phyloP scores from a whole-genome alignment of 2,797 vertebrate genomes.

The Neosilurus mollespiculum region DNA sequence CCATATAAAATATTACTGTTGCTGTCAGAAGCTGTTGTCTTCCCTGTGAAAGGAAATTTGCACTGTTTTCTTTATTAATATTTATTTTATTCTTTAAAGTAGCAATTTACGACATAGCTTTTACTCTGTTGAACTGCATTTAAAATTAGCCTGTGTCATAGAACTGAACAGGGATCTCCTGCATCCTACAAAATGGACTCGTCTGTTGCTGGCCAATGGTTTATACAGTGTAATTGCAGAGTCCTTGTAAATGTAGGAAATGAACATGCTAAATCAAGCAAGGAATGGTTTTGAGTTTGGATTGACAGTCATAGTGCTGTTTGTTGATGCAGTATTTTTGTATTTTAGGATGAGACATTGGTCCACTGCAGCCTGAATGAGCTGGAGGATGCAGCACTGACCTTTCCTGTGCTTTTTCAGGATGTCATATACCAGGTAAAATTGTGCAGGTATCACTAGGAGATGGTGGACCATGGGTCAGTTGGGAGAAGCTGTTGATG shows the following conservation, averaged over 20 bases:
- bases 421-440: slow-evolving; percentile 86
- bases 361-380: slow-evolving; percentile 88
- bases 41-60: no score
- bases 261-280: neutral
- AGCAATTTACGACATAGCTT: no score
- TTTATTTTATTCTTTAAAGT: no score
- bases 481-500: neutral
- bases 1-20: neutral
- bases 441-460: neutral
- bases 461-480: neutral
- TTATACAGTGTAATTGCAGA: neutral
- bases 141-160: no score
- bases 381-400: slow-evolving; percentile 77
- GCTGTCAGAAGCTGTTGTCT: neutral
- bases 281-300: neutral
- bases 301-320: neutral
- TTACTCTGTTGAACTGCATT: no score
- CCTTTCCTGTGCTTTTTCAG: slow-evolving; percentile 80
- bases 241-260: neutral
- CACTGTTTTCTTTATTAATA: no score
- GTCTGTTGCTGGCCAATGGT: neutral
- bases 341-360: slow-evolving; percentile 82
- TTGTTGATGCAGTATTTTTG: neutral
- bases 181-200: no score
- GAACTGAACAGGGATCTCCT: no score